phyloP scores from a whole-genome alignment of 2,797 vertebrate species.

The Microchirus variegatus region DNA sequence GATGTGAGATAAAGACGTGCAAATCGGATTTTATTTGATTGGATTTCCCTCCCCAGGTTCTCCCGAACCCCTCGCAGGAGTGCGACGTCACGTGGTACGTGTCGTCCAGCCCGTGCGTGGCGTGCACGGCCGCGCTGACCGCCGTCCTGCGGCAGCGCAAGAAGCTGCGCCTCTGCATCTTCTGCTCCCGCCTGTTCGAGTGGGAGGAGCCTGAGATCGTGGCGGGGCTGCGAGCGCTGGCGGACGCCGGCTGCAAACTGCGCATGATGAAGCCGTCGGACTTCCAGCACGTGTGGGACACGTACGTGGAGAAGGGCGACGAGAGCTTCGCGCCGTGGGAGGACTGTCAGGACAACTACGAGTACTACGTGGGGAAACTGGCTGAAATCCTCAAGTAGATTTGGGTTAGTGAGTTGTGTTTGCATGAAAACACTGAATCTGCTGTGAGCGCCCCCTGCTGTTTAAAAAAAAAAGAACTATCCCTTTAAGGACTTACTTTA shows the following conservation, averaged over 20 bases:
- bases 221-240: constrained; percentile 84
- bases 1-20: too few species aligned
- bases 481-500: too few species aligned
- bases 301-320: constrained; percentile 91
- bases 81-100: constrained; percentile 92
- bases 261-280: constrained; percentile 96
- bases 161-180: constrained; percentile 87
- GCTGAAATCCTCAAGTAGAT: constrained; percentile 87
- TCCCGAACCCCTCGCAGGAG: constrained; percentile 81
- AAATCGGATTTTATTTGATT: too few species aligned
- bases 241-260: constrained; percentile 88
- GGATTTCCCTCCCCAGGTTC: constrained; percentile 63
- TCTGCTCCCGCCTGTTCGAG: constrained; percentile 91
- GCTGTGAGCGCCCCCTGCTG: too few species aligned
- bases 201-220: constrained; percentile 93
- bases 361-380: constrained; percentile 92
- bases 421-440: background rate
- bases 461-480: too few species aligned
- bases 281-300: constrained; percentile 93
- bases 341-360: constrained; percentile 95
- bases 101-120: constrained; percentile 91
- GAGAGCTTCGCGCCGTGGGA: constrained; percentile 92
- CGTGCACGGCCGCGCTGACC: constrained; percentile 84
- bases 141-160: constrained; percentile 82
- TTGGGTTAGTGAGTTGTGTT: constrained; percentile 34